Evolutionary conservation across 2,797 vertebrate species (phyloP), one percentile per base, ranked within the genome.

Genomic region (Fratercula arctica): DNA sequence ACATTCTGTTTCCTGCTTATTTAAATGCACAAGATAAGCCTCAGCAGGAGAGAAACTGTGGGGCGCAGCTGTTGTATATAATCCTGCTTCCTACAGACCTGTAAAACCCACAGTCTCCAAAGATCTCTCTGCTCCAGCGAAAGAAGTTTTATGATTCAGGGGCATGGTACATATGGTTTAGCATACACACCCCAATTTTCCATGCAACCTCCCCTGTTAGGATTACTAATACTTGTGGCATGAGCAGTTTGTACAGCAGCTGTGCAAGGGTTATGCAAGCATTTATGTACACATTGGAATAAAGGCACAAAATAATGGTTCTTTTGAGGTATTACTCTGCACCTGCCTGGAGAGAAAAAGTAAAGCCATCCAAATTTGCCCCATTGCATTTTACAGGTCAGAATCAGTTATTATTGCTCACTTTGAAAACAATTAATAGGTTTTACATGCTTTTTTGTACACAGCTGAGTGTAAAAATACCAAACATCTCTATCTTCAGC

Each of bases 141-240:
- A 79, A 88, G 43, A 26, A 91, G 82, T 94, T 96, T 94, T 94
- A 96, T 94, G 95, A 96, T 97, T 97, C 92, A 93, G 94, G 96
- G 92, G 95, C 94, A 96, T 60, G 93, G 93, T 96, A 96, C 96
- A 96, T 97, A 97, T 97, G 97, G 95, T 96, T 97, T 89, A 96
- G 97, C 90, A 96, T 90, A 97, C 97, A 97, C 96, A 96, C 95
- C 97, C 97, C 96, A 72, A 88, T 97, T 97, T 97, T 97, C 97
- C 96, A 96, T 96, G 95, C 95, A 97, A 92, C 96, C 97, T 96
- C 93, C 94, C 96, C 97, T 97, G 92, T 96, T 96, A 96, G 82
- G 94, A 97, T 97, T 97, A 97, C 96, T 97, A 97, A 97, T 97
- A 92, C 97, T 96, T 96, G 94, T 94, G 96, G 97, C 96, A 97